A percentile compares a stretch with the other conserved stretches of the same genome.
phyloP scores from a whole-genome alignment of 2,113 vertebrate genomes.

The Triplophysa rosa region DNA sequence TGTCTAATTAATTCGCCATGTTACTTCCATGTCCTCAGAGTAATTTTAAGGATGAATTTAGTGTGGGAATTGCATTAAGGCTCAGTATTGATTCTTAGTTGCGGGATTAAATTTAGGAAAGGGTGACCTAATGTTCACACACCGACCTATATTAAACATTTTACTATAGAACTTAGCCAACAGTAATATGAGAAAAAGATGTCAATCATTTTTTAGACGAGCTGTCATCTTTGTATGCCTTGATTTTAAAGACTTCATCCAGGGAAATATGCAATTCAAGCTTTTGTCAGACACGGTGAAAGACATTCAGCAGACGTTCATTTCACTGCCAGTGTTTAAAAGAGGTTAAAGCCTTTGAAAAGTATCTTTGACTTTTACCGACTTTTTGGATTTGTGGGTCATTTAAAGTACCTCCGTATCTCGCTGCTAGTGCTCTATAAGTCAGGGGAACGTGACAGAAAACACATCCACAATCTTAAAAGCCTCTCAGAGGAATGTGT shows the following conservation, averaged over 20 bases:
- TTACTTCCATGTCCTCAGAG: background rate
- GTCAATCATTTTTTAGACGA: conserved; percentile 5
- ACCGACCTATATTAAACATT: background rate
- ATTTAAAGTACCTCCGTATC: conserved; percentile 50
- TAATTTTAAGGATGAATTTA: conserved; percentile 25
- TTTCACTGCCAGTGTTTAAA: conserved; percentile 5
- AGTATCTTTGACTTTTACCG: conserved; percentile 38
- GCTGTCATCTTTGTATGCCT: background rate
- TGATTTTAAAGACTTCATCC: background rate
- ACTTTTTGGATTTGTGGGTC: conserved; percentile 53
- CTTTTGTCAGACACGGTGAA: background rate
- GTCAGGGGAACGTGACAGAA: conserved; percentile 46
- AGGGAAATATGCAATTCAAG: background rate
- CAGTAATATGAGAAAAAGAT: background rate
- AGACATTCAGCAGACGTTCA: background rate
- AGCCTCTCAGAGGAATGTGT: conserved; percentile 39
- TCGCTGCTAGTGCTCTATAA: conserved; percentile 44
- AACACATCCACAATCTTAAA: conserved; percentile 42
- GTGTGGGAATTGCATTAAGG: background rate
- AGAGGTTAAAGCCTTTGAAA: conserved; percentile 11
- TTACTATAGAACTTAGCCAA: background rate
- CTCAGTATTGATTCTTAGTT: background rate
- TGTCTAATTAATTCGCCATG: conserved; percentile 5
- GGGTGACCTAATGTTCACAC: background rate
- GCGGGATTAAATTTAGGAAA: background rate